Evolutionary conservation across 2,113 vertebrate species (phyloP), one percentile per base, ranked within the genome.

Genomic region (Cyanocitta stelleri): DNA sequence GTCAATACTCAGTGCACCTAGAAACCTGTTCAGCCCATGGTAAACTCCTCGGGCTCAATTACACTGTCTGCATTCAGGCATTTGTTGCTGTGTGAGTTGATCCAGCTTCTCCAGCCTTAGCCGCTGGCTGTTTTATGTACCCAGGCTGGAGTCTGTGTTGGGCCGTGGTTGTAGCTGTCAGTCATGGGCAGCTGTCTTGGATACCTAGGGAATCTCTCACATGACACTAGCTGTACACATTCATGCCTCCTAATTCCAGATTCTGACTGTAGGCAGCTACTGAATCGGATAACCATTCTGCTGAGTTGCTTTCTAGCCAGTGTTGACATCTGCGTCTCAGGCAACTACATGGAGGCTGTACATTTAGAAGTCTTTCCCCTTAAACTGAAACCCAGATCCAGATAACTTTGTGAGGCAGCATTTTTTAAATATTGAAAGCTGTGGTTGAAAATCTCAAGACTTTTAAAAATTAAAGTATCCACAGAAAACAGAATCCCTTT

Each of bases 261-360:
- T 94, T 88, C 43, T 81, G 68, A 27, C 75, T 81, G 46, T n/a
- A 89, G 84, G 39, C 68, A 84, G 51, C 76, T 63, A 54, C 26
- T 49, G 52, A 71, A 81, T 69, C 27, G 15, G 58, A 74, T 51
- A 80, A 74, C 23, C 13, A 1, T 62, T 62, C 63, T 62, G 32
- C n/a, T 54, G 51, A 66, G 54, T 26, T 88, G 58, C 67, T 86
- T n/a, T 83, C 52, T 62, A 73, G 51, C 37, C 55, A 26, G 2
- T 19, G 64, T 52, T 90, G 72, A 23, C 9, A 15, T 66, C 37
- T 74, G 0, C 0, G 0, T 80, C 46, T 35, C 62, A 16, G 14
- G 32, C 33, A 61, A 4, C 37, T 54, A 14, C 16, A 11, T 11
- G 27, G 52, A 44, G 37, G 13, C 33, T 91, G 41, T 56, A 8